A percentile compares a stretch with the other conserved stretches of the same genome.
Conservation (phyloP, 2,888 invertebrate species). For the Drosophila kuntzei region DNA sequence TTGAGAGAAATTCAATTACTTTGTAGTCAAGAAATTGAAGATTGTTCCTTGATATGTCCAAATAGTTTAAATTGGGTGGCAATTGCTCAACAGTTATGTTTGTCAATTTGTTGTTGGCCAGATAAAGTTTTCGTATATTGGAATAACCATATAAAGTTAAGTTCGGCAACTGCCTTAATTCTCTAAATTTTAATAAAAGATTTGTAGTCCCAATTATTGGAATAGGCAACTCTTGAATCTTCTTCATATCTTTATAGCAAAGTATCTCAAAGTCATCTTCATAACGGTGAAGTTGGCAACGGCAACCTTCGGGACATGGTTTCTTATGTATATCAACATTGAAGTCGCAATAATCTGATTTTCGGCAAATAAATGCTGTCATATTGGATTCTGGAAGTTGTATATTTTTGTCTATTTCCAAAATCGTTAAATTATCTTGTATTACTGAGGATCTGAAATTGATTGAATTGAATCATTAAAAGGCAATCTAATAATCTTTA, state of each 20-base stretch:
- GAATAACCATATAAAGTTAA: slow-evolving; percentile 8
- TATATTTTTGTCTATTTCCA: background rate
- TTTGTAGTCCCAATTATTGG: background rate
- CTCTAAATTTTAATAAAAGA: background rate
- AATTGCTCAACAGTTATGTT: background rate
- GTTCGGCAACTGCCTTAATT: background rate
- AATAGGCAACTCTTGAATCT: slow-evolving; percentile 1
- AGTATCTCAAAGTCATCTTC: too few species aligned
- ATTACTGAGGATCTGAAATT: background rate
- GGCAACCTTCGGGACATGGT: background rate
- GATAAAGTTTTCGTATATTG: background rate
- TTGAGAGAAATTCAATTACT: background rate
- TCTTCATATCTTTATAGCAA: too few species aligned
- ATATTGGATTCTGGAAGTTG: too few species aligned
- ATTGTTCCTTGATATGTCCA: background rate
- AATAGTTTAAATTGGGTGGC: background rate
- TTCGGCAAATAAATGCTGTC: background rate
- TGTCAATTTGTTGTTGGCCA: background rate
- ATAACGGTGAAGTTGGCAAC: background rate
- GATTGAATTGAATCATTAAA: background rate
- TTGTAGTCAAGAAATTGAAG: background rate
- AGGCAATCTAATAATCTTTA: too few species aligned
- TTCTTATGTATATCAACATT: background rate
- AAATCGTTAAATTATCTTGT: background rate
- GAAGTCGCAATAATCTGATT: background rate